Evolutionary conservation across 2,113 vertebrate species (phyloP).

Genomic region (Megaleporinus macrocephalus): DNA sequence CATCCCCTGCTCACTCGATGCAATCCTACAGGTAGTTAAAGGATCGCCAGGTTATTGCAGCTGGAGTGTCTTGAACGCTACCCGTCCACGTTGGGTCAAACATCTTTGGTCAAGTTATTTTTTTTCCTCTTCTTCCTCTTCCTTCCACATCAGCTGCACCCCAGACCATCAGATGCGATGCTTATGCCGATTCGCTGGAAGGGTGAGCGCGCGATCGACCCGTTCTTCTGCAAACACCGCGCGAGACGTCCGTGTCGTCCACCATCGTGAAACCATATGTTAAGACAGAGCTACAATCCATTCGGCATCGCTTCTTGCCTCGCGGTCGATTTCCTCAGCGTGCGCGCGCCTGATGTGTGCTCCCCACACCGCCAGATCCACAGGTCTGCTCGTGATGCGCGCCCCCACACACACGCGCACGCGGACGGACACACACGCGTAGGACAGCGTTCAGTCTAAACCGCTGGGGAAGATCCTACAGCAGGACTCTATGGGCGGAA

Average conservation of each 20-base stretch:
- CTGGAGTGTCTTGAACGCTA: neutral
- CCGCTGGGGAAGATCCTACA: too few relatives aligned
- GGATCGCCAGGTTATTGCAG: slow-evolving; percentile 26
- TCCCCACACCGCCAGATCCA: slow-evolving; percentile 25
- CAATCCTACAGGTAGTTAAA: slow-evolving; percentile 57
- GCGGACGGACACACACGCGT: neutral
- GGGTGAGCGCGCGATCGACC: neutral
- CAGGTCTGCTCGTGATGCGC: slow-evolving; percentile 20
- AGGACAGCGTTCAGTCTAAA: neutral
- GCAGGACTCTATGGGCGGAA: neutral
- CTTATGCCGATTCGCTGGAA: neutral
- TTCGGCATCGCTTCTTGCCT: slow-evolving; percentile 6
- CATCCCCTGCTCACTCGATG: slow-evolving; percentile 24
- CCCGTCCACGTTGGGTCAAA: neutral
- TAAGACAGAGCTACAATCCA: neutral
- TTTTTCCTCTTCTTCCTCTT: neutral
- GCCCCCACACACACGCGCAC: neutral
- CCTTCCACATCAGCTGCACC: neutral
- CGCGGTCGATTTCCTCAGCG: neutral
- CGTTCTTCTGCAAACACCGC: neutral
- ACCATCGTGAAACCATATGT: neutral
- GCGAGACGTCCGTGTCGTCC: neutral
- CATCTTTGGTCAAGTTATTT: slow-evolving; percentile 16
- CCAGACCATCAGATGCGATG: neutral
- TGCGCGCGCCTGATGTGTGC: slow-evolving; percentile 20